These are phyloP conservation scores for Coreoperca whiteheadi DNA, from an alignment of 2,113 vertebrate species.

Conservation along the genomic window DNA sequence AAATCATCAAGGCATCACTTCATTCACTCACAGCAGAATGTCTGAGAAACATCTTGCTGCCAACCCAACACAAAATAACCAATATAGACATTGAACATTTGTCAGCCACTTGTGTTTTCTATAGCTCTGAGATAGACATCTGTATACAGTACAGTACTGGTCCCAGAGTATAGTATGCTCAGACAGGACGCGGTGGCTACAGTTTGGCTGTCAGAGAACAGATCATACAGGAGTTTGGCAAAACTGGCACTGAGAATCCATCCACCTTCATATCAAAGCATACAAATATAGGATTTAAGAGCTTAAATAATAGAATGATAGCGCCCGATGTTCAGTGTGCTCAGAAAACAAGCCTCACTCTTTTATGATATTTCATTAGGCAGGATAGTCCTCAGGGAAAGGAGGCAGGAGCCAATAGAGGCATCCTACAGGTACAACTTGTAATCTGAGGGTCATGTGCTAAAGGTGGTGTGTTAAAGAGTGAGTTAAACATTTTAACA, in stretches of 20 bases:
- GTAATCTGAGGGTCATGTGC: neutral
- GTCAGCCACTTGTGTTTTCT: slow-evolving; percentile 62
- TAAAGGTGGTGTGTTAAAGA: slow-evolving; percentile 8
- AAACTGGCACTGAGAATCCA: slow-evolving; percentile 18
- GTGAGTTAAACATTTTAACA: neutral
- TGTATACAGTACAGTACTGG: slow-evolving; percentile 25
- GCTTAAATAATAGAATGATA: neutral
- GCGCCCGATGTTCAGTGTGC: neutral
- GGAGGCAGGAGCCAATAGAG: slow-evolving; percentile 1
- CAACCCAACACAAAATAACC: neutral
- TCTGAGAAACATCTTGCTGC: slow-evolving; percentile 3
- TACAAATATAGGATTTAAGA: neutral
- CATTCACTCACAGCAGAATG: neutral
- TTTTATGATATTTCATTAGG: slow-evolving; percentile 43
- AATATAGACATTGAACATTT: neutral
- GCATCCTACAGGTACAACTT: neutral
- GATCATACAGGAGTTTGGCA: slow-evolving; percentile 60
- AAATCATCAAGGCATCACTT: slow-evolving; percentile 1
- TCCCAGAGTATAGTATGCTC: slow-evolving; percentile 35
- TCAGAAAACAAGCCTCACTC: slow-evolving; percentile 45
- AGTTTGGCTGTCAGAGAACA: slow-evolving; percentile 59
- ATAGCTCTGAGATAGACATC: slow-evolving; percentile 64
- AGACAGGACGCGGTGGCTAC: slow-evolving; percentile 69
- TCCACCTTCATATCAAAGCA: neutral
- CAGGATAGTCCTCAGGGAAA: slow-evolving; percentile 31